Evolutionary conservation across 2,888 invertebrate genomes (phyloP).

Genomic region (Drosophila mayaguana): DNA sequence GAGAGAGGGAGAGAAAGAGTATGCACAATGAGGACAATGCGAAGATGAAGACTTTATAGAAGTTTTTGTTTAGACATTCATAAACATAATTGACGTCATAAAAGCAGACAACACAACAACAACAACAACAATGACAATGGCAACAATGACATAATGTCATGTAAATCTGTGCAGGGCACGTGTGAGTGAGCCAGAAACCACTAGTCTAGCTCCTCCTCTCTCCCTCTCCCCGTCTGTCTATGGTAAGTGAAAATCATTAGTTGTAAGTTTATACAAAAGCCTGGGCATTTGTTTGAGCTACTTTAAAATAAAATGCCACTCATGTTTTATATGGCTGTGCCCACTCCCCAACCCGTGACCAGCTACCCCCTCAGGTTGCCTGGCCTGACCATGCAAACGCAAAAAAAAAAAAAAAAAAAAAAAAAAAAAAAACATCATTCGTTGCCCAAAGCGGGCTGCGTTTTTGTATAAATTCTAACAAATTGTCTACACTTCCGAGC

Average conservation of each 20-base stretch:
- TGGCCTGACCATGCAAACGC: neutral
- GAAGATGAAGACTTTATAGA: constrained; percentile 64
- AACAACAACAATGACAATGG: constrained; percentile 3
- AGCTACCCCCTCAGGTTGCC: neutral
- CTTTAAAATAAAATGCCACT: constrained; percentile 77
- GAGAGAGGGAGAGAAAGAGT: too few species aligned
- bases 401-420: constrained; percentile 19
- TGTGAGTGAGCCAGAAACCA: constrained; percentile 25
- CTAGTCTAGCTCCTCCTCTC: constrained; percentile 6
- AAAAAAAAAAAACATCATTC: constrained; percentile 40
- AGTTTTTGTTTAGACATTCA: constrained; percentile 79
- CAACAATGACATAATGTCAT: constrained; percentile 77
- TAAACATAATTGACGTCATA: constrained; percentile 80
- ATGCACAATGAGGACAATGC: constrained; percentile 52
- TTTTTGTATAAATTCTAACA: constrained; percentile 80
- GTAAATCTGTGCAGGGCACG: constrained; percentile 72
- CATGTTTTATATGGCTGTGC: constrained; percentile 68
- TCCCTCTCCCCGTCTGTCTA: neutral
- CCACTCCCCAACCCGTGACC: neutral
- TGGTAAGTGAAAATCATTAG: constrained; percentile 76
- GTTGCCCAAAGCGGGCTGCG: constrained; percentile 63
- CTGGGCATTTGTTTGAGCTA: constrained; percentile 74
- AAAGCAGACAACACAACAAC: constrained; percentile 60
- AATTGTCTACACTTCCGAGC: constrained; percentile 79
- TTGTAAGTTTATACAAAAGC: constrained; percentile 74